These are phyloP conservation scores for Ecliptopera silaceata DNA, from an alignment of 2,888 invertebrate genomes.

Conservation along the genomic window DNA sequence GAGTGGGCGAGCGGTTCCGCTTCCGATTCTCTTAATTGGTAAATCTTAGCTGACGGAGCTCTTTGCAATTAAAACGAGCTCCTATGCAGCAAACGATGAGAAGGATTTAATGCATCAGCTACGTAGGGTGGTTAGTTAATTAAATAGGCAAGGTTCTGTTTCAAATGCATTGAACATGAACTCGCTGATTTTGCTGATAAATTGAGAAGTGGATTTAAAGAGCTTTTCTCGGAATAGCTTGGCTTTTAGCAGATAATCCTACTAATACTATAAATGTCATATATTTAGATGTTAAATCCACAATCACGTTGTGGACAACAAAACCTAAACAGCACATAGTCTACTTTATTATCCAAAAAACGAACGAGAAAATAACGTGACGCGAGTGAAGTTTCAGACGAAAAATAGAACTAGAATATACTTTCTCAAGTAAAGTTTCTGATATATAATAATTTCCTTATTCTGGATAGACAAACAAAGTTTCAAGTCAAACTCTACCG, in stretches of 20 bases:
- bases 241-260: not conserved
- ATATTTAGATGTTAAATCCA: too few species aligned
- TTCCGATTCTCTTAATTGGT: slow-evolving; percentile 76
- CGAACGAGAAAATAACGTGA: too few species aligned
- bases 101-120: slow-evolving; percentile 57
- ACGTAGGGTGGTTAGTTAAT: slow-evolving; percentile 45
- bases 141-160: slow-evolving; percentile 36
- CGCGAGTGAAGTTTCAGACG: too few species aligned
- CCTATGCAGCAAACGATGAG: slow-evolving; percentile 61
- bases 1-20: slow-evolving; percentile 70
- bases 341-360: too few species aligned
- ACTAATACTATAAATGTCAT: too few species aligned
- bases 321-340: too few species aligned
- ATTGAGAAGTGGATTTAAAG: not conserved
- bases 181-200: slow-evolving; percentile 5
- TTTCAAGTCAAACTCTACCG: not conserved
- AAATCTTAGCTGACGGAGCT: slow-evolving; percentile 79
- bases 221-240: not conserved
- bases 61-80: slow-evolving; percentile 71
- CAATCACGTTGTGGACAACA: too few species aligned
- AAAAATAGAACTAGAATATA: too few species aligned
- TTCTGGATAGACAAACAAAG: not conserved
- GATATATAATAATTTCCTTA: too few species aligned
- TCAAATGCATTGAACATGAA: slow-evolving; percentile 11
- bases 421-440: too few species aligned